phyloP scores from a whole-genome alignment of 2,888 invertebrate species.

The Lithophane socia region DNA sequence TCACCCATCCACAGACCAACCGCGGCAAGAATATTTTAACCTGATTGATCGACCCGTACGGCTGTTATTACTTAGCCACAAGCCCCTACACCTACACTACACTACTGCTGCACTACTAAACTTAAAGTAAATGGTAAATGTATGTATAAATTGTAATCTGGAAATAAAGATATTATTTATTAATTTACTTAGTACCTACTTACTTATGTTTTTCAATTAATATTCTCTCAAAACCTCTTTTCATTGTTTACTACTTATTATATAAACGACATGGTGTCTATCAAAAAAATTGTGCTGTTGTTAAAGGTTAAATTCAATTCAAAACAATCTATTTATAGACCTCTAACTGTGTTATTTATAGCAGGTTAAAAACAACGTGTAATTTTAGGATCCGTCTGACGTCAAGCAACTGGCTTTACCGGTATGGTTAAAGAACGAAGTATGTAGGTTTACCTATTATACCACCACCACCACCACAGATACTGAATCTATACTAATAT shows the following conservation, averaged over 20 bases:
- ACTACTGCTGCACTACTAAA: too few relatives aligned
- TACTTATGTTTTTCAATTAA: not conserved
- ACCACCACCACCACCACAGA: too few relatives aligned
- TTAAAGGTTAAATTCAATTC: not conserved
- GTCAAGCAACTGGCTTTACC: constrained; percentile 45
- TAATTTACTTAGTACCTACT: too few relatives aligned
- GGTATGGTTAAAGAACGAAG: constrained; percentile 1
- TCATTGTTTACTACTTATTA: not conserved
- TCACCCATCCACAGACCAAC: too few relatives aligned
- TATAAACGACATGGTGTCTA: not conserved
- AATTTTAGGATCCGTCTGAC: constrained; percentile 27
- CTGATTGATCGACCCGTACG: too few relatives aligned
- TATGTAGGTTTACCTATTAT: not conserved
- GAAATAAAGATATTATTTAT: too few relatives aligned
- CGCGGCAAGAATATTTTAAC: too few relatives aligned
- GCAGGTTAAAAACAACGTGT: not conserved
- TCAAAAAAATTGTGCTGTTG: constrained; percentile 13
- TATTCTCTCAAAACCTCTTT: not conserved
- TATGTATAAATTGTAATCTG: too few relatives aligned
- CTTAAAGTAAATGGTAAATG: too few relatives aligned
- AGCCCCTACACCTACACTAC: too few relatives aligned
- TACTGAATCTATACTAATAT: too few relatives aligned
- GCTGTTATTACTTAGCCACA: too few relatives aligned
- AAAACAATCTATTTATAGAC: constrained; percentile 20
- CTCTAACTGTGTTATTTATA: not conserved